phyloP scores from a whole-genome alignment of 2,888 invertebrate genomes.

The Acanthosepion lycidas region DNA sequence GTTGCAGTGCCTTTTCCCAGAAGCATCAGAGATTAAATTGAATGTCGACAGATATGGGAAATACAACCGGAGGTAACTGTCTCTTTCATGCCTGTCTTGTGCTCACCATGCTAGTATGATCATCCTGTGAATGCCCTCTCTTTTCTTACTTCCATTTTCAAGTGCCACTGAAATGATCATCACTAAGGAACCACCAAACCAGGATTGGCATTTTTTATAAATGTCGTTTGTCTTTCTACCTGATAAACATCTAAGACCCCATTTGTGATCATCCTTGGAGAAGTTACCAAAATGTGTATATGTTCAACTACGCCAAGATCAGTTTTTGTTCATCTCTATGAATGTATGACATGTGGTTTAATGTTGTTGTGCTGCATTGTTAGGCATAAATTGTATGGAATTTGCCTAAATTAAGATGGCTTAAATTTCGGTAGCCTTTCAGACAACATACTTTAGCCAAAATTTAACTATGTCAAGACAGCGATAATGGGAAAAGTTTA shows the following conservation, averaged over 20 bases:
- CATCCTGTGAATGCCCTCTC: not conserved
- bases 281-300: not conserved
- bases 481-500: no score
- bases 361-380: no score
- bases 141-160: not conserved
- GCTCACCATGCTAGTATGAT: not conserved
- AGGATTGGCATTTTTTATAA: not conserved
- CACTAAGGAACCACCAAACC: not conserved
- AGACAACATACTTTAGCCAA: no score
- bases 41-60: not conserved
- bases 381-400: no score
- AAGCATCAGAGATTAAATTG: not conserved
- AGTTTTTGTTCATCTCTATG: no score
- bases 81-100: slow-evolving; percentile 12
- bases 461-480: no score
- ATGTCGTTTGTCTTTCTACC: not conserved
- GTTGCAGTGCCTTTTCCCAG: not conserved
- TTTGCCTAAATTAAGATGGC: no score
- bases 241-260: not conserved
- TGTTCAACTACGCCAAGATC: no score
- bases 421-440: no score
- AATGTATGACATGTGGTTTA: no score
- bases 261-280: not conserved
- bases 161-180: not conserved
- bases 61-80: not conserved